Percentiles rank a stretch among this genome's conserved stretches.
These are phyloP conservation scores for Limosa lapponica DNA, from an alignment of 2,797 vertebrate species.

Conservation along the genomic window DNA sequence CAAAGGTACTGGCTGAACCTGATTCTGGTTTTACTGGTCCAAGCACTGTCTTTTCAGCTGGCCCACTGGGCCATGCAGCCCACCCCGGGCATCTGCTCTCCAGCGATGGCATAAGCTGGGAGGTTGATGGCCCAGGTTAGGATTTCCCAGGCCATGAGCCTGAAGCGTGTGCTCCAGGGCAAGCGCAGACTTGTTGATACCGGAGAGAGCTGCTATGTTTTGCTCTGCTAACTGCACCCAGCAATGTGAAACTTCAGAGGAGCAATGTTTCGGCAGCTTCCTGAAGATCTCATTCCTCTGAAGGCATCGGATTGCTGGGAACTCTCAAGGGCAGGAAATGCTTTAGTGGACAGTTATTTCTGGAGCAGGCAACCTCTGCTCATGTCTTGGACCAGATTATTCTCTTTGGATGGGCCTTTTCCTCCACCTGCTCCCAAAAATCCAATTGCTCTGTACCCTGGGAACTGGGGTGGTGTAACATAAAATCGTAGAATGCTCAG, in stretches of 20 bases:
- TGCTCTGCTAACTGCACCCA: not conserved
- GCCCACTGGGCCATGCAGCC: not conserved
- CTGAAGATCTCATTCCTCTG: not conserved
- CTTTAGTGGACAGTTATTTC: constrained; percentile 1
- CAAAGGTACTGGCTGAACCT: not conserved
- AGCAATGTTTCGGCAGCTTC: not conserved
- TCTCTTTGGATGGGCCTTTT: not conserved
- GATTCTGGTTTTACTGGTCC: not conserved
- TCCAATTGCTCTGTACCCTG: not conserved
- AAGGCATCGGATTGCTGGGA: not conserved
- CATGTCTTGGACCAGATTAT: not conserved
- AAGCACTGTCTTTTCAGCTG: not conserved
- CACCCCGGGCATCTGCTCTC: not conserved
- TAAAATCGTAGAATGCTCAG: no score
- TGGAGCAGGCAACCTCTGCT: not conserved
- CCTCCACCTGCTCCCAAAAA: not conserved
- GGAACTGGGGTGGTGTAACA: not conserved
- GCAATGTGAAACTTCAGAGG: not conserved
- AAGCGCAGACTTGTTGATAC: not conserved
- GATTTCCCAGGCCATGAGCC: not conserved
- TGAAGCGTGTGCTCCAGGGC: not conserved
- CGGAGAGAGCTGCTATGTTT: not conserved
- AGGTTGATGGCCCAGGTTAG: not conserved
- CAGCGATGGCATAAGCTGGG: fast-evolving
- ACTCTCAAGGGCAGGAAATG: not conserved